These are phyloP conservation scores for Caenorhabditis latens DNA, from an alignment of 1,140 invertebrate genomes.

Conservation along the genomic window DNA sequence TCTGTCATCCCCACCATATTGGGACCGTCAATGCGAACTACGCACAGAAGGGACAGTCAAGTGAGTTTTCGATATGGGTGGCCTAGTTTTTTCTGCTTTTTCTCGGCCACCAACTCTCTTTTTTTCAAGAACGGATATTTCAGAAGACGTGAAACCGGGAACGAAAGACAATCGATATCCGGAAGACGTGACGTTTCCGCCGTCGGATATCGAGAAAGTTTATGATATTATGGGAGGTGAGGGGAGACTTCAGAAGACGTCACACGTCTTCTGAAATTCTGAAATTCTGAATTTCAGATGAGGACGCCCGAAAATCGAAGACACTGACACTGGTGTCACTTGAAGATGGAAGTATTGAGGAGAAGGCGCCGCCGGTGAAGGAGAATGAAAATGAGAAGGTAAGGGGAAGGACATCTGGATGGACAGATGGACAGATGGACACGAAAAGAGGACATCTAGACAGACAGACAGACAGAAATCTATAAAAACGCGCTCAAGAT, in stretches of 20 bases:
- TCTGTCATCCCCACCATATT: conserved; percentile 26
- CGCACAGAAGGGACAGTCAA: background rate
- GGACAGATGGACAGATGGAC: background rate
- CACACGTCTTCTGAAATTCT: too few species aligned
- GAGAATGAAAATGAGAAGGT: background rate
- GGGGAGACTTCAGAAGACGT: background rate
- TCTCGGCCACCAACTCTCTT: too few species aligned
- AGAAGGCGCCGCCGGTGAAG: background rate
- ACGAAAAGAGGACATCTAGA: too few species aligned
- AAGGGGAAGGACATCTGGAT: background rate
- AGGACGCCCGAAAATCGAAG: background rate
- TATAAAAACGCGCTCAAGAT: too few species aligned
- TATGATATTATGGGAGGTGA: conserved; percentile 45
- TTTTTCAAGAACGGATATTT: background rate
- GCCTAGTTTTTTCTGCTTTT: too few species aligned
- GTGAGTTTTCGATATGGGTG: background rate
- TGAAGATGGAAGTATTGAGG: too few species aligned
- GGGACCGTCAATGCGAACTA: conserved; percentile 30
- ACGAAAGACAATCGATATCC: conserved; percentile 33
- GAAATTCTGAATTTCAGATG: background rate
- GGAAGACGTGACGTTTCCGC: conserved; percentile 42
- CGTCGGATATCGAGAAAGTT: conserved; percentile 26
- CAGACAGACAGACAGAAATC: too few species aligned
- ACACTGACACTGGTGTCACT: background rate
- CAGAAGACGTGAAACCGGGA: conserved; percentile 24